phyloP scores from a whole-genome alignment of 2,113 vertebrate species.

The Danio rerio region GRCz12tu NC_133182.1:42100001-42100500 shows the following conservation, averaged over 20 bases:
- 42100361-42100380: constrained; percentile 66
- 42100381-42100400: constrained; percentile 76
- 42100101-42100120: constrained; percentile 73
- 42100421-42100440: constrained; percentile 78
- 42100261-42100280: constrained; percentile 66
- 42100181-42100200: constrained; percentile 27
- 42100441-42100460: constrained; percentile 79
- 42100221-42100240: constrained; percentile 52
- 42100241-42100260: constrained; percentile 67
- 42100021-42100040: constrained; percentile 62
- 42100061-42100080: constrained; percentile 64
- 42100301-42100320: constrained; percentile 55
- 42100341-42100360: constrained; percentile 61
- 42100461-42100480: constrained; percentile 79
- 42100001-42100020: constrained; percentile 75
- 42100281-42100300: constrained; percentile 31
- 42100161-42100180: constrained; percentile 49
- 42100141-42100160: constrained; percentile 30
- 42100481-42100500: constrained; percentile 73
- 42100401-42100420: constrained; percentile 79
- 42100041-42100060: constrained; percentile 54
- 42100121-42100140: constrained; percentile 10
- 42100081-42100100: constrained; percentile 56
- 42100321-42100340: constrained; percentile 40
- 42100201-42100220: constrained; percentile 30